Percentiles rank a stretch among this genome's conserved stretches.
phyloP scores from a whole-genome alignment of 2,888 invertebrate genomes.

The Chrysolina haemoptera region DNA sequence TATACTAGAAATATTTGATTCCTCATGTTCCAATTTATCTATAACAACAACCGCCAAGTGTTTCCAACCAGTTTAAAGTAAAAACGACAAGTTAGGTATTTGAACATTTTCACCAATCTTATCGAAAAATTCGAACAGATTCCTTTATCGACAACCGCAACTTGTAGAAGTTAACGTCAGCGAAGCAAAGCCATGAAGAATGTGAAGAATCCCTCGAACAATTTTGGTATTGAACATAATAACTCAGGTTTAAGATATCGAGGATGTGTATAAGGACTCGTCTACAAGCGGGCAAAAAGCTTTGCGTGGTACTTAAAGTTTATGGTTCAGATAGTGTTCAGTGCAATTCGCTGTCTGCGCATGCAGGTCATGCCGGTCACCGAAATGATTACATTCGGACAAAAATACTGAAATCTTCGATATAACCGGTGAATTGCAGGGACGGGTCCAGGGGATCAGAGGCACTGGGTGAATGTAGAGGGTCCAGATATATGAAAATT shows the following conservation, averaged over 20 bases:
- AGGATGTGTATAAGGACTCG: conserved; percentile 50
- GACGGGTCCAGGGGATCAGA: background rate
- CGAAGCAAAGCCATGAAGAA: conserved; percentile 37
- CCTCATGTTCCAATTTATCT: too few relatives aligned
- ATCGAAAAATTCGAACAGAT: conserved; percentile 38
- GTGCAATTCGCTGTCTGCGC: conserved; percentile 57
- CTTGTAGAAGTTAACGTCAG: conserved; percentile 42
- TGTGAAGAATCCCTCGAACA: conserved; percentile 53
- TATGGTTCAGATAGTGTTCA: conserved; percentile 61
- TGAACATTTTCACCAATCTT: conserved; percentile 23
- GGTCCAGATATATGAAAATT: too few relatives aligned
- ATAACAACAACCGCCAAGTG: too few relatives aligned
- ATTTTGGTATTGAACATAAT: conserved; percentile 57
- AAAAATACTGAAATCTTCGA: conserved; percentile 32
- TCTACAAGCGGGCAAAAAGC: conserved; percentile 61
- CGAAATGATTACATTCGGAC: conserved; percentile 29
- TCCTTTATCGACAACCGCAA: conserved; percentile 35
- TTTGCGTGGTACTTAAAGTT: conserved; percentile 63
- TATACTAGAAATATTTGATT: too few relatives aligned
- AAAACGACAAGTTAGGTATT: background rate
- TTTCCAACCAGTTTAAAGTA: too few relatives aligned
- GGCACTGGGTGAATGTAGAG: background rate
- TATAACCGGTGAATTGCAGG: conserved; percentile 1
- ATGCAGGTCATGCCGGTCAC: conserved; percentile 53
- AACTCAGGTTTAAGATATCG: conserved; percentile 56